A percentile compares a stretch with the other conserved stretches of the same genome.
These are phyloP conservation scores for Marcusenius ussheri DNA, from an alignment of 2,113 vertebrate genomes.

Conservation along the genomic window DNA sequence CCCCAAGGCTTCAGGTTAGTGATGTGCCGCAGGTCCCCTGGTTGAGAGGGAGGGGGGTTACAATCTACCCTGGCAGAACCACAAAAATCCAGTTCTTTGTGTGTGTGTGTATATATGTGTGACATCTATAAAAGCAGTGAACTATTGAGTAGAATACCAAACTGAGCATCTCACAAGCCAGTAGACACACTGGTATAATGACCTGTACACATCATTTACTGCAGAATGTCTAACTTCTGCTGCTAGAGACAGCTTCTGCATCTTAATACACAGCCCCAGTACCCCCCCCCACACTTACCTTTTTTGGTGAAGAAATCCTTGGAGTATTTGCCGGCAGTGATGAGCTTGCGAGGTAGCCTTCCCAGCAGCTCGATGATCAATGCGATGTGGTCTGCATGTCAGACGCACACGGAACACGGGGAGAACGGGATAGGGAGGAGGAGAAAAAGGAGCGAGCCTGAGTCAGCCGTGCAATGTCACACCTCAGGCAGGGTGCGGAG, in stretches of 20 bases:
- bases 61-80: background rate
- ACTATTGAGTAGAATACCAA: background rate
- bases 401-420: conserved; percentile 21
- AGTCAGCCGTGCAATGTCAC: background rate
- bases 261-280: background rate
- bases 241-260: background rate
- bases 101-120: background rate
- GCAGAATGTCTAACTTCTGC: background rate
- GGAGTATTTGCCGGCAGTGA: conserved; percentile 91
- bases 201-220: background rate
- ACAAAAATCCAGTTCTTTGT: background rate
- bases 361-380: conserved; percentile 90
- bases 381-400: conserved; percentile 68
- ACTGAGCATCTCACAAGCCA: background rate
- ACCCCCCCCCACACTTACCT: conserved; percentile 61
- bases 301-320: conserved; percentile 97
- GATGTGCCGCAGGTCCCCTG: conserved; percentile 96
- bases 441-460: background rate
- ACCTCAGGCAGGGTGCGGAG: background rate
- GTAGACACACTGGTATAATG: background rate
- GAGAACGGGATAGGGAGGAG: background rate
- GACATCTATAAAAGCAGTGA: background rate
- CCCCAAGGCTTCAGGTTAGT: conserved; percentile 98
- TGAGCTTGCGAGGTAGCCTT: conserved; percentile 87
- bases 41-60: background rate